Evolutionary conservation across 2,888 invertebrate species (phyloP), one percentile per base, ranked within the genome.

Genomic region (Eledone cirrhosa): DNA sequence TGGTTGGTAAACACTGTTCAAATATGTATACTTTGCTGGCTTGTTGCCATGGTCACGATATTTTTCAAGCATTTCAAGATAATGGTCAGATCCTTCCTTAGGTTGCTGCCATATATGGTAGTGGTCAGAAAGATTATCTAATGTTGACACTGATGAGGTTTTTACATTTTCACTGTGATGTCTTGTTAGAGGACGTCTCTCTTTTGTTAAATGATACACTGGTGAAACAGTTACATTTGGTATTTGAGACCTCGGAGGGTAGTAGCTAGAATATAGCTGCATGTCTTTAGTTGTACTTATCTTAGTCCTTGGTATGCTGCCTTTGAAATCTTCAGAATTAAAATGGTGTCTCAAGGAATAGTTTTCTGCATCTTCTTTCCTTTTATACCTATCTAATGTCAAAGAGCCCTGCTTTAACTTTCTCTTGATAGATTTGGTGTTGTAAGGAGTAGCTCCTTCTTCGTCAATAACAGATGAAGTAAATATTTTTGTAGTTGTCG

Each of bases 31-130:
- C 14, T 72, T 72, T 14, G 13, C 41, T 8, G 72, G 72, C 22
- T 14, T 31, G 22, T 72, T 41, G 22, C 24, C 41, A 33, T n/a
- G 72, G 19, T 72, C 72, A 11, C 72, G 41, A 27, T 72, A 72
- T 72, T 72, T 72, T 14, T 72, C 72, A 33, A 72, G 72, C 72
- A 72, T 72, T 72, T 72, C 33, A 13, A 72, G 33, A 41, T 72
- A 72, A n/a, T n/a, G 72, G 19, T 72, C 72, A n/a, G 72, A 72
- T 19, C 41, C 72, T 8, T 72, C 72, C 72, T 31, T 41, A 8
- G 72, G 31, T 24, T 72, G 31, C 13, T 41, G 33, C n/a, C 31
- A 72, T 4, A 31, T 31, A 2, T 72, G 31, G 41, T 72, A 72
- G 29, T 72, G 31, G 7, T 72, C 33, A n/a, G 72, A 72, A 72